Evolutionary conservation across 2,113 vertebrate genomes (phyloP), one percentile per base, ranked within the genome.

Genomic region (Tamias sibiricus): DNA sequence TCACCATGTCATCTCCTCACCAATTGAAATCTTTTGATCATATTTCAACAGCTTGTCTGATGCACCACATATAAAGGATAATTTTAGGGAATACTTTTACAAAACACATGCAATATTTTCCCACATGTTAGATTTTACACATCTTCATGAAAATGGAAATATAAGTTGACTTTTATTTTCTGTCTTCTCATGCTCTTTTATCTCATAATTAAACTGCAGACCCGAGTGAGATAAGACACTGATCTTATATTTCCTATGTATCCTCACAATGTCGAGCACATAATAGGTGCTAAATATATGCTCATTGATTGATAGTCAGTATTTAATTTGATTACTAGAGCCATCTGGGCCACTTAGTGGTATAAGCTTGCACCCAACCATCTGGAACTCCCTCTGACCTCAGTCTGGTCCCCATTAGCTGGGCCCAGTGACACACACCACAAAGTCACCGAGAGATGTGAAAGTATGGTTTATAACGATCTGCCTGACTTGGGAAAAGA

Each of bases 321-420:
- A 76, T 95, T 95, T 97, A 90, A 96, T 97, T 97, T 95, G 71
- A 95, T 97, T 96, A 95, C 74, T 32, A 91, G 80, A 97, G 83
- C 95, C 95, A 95, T 96, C 91, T 97, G 91, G 95, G 92, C 93
- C 79, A 94, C 64, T 80, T 75, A 95, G 20, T 93, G 37, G 74
- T 77, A 47, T 54, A 90, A 90, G 93, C 94, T 97, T 81, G 77
- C 30, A 95, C 75, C 95, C 95, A 96, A 47, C 57, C 95, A 97
- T 91, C 95, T 91, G 95, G 91, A 97, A 87, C 90, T 96, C 44
- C 42, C 40, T 95, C 80, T 96, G 87, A 95, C 94, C 84, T 96
- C 87, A 92, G 84, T 91, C 90, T 96, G 93, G 93, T 95, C 28
- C 28, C 87, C 30, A 35, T 95, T 93, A 96, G 42, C 69, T 59